These are phyloP conservation scores for Vidua macroura DNA, from an alignment of 2,113 vertebrate genomes.

Conservation along the genomic window DNA sequence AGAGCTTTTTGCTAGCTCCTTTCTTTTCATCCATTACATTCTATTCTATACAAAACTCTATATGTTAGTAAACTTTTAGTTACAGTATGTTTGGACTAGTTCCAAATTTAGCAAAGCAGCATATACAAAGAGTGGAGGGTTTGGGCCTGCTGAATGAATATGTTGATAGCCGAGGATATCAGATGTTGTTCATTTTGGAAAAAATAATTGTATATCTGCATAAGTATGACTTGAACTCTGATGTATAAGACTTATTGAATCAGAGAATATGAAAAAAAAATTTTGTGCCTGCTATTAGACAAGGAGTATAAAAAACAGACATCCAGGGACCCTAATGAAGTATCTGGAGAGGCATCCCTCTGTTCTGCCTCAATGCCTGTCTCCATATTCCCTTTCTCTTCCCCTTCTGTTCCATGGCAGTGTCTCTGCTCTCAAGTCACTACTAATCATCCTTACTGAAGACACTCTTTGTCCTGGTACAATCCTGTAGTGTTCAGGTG, in stretches of 20 bases:
- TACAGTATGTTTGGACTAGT: neutral
- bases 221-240: neutral
- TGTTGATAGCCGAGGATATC: neutral
- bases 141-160: neutral
- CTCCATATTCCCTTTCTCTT: neutral
- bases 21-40: neutral
- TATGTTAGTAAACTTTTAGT: neutral
- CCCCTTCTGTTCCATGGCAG: rapidly evolving
- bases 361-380: neutral
- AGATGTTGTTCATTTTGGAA: neutral
- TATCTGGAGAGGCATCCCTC: neutral
- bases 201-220: neutral
- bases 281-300: neutral
- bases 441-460: neutral
- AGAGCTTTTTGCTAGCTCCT: neutral
- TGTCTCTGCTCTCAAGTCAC: neutral
- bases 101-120: neutral
- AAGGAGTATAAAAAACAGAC: neutral
- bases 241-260: neutral
- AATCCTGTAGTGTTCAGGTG: neutral
- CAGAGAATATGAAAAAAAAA: neutral
- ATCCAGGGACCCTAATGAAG: neutral
- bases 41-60: neutral
- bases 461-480: neutral
- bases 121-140: neutral